Evolutionary conservation across 2,113 vertebrate species (phyloP).

Genomic region (Pluvialis apricaria): DNA sequence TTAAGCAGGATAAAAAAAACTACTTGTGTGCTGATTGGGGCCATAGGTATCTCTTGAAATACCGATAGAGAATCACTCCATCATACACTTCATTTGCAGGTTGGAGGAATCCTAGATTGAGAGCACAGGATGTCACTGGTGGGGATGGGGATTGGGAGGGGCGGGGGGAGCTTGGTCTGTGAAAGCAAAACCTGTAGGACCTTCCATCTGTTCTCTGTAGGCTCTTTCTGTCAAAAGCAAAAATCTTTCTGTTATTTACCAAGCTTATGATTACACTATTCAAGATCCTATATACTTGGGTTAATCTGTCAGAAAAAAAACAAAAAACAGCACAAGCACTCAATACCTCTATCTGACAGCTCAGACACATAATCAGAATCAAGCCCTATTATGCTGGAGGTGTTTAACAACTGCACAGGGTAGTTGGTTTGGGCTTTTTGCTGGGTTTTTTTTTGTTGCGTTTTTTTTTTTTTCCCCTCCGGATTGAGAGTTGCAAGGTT

Average conservation of each 20-base stretch:
- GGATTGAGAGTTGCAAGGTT: background rate
- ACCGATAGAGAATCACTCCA: background rate
- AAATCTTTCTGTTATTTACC: background rate
- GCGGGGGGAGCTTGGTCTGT: background rate
- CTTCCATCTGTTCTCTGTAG: background rate
- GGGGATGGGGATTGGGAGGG: background rate
- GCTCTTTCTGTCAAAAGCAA: background rate
- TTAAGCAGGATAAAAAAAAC: background rate
- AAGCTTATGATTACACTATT: background rate
- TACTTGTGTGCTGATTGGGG: background rate
- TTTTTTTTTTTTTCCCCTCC: background rate
- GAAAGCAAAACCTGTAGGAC: background rate
- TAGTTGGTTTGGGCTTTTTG: no score
- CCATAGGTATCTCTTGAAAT: background rate
- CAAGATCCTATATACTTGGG: background rate
- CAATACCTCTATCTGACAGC: background rate
- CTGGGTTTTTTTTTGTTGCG: background rate
- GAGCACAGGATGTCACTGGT: background rate
- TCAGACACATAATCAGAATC: background rate
- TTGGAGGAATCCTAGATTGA: background rate
- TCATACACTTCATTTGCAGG: fast-evolving
- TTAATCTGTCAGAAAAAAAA: background rate
- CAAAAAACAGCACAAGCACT: background rate
- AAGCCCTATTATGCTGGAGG: background rate
- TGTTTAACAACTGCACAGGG: background rate